Evolutionary conservation across 1,140 invertebrate species (phyloP).

Genomic region (Drosophila ambigua): DNA sequence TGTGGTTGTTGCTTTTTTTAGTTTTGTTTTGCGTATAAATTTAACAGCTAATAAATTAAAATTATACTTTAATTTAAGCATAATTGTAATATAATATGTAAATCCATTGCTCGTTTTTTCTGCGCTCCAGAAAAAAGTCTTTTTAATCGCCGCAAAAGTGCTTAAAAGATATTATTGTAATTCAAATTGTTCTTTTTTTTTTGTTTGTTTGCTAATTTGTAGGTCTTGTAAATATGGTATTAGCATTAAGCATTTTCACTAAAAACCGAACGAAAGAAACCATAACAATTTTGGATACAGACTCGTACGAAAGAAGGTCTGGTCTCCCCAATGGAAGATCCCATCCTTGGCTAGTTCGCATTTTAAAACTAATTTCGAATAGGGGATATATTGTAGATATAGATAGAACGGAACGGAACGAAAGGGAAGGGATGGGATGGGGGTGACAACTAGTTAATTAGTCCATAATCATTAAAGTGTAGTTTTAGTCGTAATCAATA

Average conservation of each 20-base stretch:
- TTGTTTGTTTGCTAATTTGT: constrained; percentile 51
- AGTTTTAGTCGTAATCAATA: constrained; percentile 69
- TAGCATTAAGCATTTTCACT: constrained; percentile 54
- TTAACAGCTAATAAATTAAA: constrained; percentile 81
- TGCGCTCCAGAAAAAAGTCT: constrained; percentile 66
- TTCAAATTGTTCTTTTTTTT: constrained; percentile 36
- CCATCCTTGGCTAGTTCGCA: constrained; percentile 39
- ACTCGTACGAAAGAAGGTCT: neutral
- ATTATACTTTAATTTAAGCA: constrained; percentile 79
- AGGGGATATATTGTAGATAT: constrained; percentile 24
- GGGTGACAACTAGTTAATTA: constrained; percentile 37
- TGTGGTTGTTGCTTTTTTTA: constrained; percentile 56
- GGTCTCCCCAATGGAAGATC: constrained; percentile 20
- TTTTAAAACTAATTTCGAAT: constrained; percentile 65
- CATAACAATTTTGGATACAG: constrained; percentile 40
- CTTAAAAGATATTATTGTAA: constrained; percentile 78
- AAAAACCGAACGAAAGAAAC: constrained; percentile 53
- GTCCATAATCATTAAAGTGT: constrained; percentile 47
- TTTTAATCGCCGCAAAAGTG: constrained; percentile 79
- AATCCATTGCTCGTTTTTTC: constrained; percentile 64
- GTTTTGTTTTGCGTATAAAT: constrained; percentile 75
- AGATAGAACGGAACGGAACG: constrained; percentile 35
- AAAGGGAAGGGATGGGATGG: neutral
- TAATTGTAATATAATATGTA: constrained; percentile 74
- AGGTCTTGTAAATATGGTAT: constrained; percentile 47